phyloP scores from a whole-genome alignment of 2,113 vertebrate species.

The Anas platyrhynchos region DNA sequence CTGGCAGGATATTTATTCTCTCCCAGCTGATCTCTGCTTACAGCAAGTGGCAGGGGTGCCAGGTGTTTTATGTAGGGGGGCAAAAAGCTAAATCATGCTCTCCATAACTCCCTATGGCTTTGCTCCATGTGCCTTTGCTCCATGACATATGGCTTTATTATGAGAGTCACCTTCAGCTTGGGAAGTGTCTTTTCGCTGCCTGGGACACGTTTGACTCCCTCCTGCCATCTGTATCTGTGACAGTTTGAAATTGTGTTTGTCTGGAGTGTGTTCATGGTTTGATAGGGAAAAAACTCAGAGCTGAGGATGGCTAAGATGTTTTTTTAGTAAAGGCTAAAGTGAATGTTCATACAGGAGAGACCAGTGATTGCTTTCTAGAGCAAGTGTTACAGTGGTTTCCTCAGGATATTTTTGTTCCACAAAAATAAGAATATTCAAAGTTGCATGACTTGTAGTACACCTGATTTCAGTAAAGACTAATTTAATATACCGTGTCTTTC shows the following conservation, averaged over 20 bases:
- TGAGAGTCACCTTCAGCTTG: background rate
- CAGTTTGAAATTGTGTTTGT: background rate
- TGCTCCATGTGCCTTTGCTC: background rate
- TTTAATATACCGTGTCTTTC: background rate
- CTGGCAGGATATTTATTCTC: background rate
- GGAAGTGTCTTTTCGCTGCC: background rate
- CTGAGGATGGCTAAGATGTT: background rate
- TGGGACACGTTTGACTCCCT: background rate
- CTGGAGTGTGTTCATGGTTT: background rate
- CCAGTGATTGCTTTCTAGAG: background rate
- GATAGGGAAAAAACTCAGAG: background rate
- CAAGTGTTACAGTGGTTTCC: background rate
- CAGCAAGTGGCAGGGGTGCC: background rate
- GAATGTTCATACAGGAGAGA: background rate
- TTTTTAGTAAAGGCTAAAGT: background rate
- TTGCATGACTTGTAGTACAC: background rate
- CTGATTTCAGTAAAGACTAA: background rate
- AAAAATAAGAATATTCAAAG: background rate
- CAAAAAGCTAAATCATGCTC: background rate
- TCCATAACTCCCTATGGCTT: background rate
- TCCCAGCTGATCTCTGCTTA: background rate
- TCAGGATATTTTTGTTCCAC: no score
- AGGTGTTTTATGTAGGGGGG: background rate
- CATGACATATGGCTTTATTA: background rate
- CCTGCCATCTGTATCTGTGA: background rate